Conservation (phyloP, 1,140 invertebrate species). For the Drosophila malerkotliana region DNA sequence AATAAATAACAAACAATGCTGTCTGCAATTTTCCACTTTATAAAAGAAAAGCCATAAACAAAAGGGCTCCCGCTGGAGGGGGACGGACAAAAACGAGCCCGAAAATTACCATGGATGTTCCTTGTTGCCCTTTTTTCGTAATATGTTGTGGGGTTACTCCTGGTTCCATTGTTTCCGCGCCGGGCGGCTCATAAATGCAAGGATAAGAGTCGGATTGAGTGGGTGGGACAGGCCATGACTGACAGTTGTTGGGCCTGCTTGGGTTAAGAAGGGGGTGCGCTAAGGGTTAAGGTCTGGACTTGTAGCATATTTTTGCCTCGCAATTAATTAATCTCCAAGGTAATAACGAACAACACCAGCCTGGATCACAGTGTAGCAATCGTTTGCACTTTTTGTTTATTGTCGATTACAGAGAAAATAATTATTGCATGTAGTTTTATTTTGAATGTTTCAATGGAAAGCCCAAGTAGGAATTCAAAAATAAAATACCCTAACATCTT, state of each 20-base stretch:
- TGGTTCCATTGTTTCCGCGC: slow-evolving; percentile 27
- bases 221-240: slow-evolving; percentile 63
- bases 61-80: slow-evolving; percentile 35
- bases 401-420: slow-evolving; percentile 49
- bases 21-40: slow-evolving; percentile 81
- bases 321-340: slow-evolving; percentile 81
- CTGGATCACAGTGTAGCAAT: slow-evolving; percentile 56
- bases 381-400: slow-evolving; percentile 69
- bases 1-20: slow-evolving; percentile 82
- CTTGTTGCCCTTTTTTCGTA: slow-evolving; percentile 40
- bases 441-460: too few species aligned
- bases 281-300: slow-evolving; percentile 35
- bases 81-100: slow-evolving; percentile 50
- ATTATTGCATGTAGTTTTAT: not conserved
- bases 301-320: slow-evolving; percentile 74
- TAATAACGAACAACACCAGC: slow-evolving; percentile 65
- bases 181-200: slow-evolving; percentile 65
- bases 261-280: slow-evolving; percentile 2
- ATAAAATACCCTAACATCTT: too few species aligned
- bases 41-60: slow-evolving; percentile 78
- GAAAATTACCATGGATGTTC: slow-evolving; percentile 77
- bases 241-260: slow-evolving; percentile 37
- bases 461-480: too few species aligned
- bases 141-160: not conserved
- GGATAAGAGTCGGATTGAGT: slow-evolving; percentile 29